phyloP scores from a whole-genome alignment of 2,797 vertebrate genomes.

The Borostomias antarcticus region DNA sequence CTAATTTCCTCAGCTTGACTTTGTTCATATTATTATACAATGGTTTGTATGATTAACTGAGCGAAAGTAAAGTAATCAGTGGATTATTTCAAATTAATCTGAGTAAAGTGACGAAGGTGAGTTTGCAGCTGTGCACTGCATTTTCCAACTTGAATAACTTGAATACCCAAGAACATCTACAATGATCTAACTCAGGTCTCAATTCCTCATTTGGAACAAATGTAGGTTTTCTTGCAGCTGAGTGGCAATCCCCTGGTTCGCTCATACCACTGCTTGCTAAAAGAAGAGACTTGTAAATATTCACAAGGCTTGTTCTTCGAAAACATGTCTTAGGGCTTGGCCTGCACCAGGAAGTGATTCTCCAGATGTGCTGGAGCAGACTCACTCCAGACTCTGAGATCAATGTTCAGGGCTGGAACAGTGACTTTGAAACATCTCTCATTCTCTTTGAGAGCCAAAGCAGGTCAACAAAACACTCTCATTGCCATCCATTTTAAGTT shows the following conservation, averaged over 20 bases:
- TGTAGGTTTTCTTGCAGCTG: neutral
- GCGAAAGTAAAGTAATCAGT: no score
- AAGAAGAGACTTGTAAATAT: neutral
- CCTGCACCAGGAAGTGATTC: neutral
- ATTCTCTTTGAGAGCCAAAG: constrained; percentile 1
- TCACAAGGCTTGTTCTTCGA: neutral
- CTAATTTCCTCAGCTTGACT: neutral
- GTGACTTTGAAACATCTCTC: constrained; percentile 59
- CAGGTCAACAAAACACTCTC: constrained; percentile 6
- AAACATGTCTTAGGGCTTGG: neutral
- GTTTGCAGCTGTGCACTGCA: neutral
- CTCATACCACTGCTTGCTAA: neutral
- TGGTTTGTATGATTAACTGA: no score
- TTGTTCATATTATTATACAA: neutral
- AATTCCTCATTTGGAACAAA: neutral
- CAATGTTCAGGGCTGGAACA: constrained; percentile 78
- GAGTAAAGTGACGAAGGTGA: neutral
- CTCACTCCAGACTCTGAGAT: constrained; percentile 45
- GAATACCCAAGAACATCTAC: neutral
- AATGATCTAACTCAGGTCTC: no score
- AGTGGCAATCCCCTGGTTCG: neutral
- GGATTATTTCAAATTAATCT: no score
- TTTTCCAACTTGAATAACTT: neutral
- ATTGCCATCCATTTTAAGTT: neutral
- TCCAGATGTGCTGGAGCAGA: constrained; percentile 61